A percentile compares a stretch with the other conserved stretches of the same genome.
Evolutionary conservation across 2,888 invertebrate species (phyloP).

Genomic region (Xanthorhoe spadicearia): DNA sequence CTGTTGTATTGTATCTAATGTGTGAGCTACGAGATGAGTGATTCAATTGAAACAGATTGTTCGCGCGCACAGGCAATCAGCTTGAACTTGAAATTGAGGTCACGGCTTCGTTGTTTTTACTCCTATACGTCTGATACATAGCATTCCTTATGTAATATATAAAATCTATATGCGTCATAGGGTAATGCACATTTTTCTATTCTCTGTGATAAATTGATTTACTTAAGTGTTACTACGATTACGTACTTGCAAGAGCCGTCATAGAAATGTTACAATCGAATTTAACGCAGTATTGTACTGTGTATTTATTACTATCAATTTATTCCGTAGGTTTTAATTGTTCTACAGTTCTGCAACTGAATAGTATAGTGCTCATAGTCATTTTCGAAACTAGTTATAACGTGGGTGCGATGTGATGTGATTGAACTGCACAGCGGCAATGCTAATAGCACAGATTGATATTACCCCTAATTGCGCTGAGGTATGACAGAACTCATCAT

Average conservation of each 20-base stretch:
- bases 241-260: constrained; percentile 6
- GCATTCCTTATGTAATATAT: constrained; percentile 22
- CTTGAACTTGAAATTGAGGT: constrained; percentile 42
- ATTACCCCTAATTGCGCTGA: constrained; percentile 12
- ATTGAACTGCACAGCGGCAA: background rate
- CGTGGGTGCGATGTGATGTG: constrained; percentile 1
- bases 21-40: constrained; percentile 18
- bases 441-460: constrained; percentile 3
- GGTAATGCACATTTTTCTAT: constrained; percentile 5
- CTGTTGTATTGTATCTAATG: constrained; percentile 19
- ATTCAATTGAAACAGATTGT: constrained; percentile 28
- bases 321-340: background rate
- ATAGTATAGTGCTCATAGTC: background rate
- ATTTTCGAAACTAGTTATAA: background rate
- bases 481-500: constrained; percentile 7
- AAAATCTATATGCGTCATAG: constrained; percentile 2
- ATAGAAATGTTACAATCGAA: background rate
- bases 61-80: constrained; percentile 17
- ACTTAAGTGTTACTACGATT: constrained; percentile 9
- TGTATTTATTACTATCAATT: background rate
- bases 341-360: background rate
- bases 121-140: constrained; percentile 15
- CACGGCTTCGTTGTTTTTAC: constrained; percentile 36
- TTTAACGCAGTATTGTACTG: background rate
- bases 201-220: constrained; percentile 10